Evolutionary conservation across 2,797 vertebrate genomes (phyloP).

Genomic region (Poecilia gillii): DNA sequence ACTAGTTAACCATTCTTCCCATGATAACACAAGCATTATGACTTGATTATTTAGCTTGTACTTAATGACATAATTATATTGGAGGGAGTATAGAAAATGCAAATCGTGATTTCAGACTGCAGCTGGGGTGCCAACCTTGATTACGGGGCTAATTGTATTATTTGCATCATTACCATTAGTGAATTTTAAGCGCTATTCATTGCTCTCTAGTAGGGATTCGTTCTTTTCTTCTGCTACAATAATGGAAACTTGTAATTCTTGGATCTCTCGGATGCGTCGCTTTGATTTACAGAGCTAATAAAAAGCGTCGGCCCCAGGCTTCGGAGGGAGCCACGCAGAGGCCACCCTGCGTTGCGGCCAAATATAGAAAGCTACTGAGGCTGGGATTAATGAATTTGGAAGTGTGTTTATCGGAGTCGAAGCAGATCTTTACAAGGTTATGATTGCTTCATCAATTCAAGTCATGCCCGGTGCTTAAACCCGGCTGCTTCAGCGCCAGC

Average conservation of each 20-base stretch:
- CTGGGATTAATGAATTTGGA: constrained; percentile 41
- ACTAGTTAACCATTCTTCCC: constrained; percentile 3
- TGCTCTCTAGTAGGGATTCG: constrained; percentile 18
- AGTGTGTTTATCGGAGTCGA: constrained; percentile 17
- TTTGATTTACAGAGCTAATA: constrained; percentile 64
- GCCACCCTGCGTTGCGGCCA: constrained; percentile 12
- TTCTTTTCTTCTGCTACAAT: not conserved
- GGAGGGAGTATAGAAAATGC: constrained; percentile 16
- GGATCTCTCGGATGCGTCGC: constrained; percentile 10
- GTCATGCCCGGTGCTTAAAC: constrained; percentile 16
- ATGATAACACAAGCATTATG: constrained; percentile 21
- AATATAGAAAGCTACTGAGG: constrained; percentile 9
- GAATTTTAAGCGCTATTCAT: constrained; percentile 20
- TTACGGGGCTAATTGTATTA: constrained; percentile 25
- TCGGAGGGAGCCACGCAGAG: constrained; percentile 3
- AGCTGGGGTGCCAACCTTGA: constrained; percentile 37
- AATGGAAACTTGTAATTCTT: constrained; percentile 24
- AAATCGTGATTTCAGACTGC: constrained; percentile 47
- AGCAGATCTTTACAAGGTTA: constrained; percentile 26
- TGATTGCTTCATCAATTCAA: constrained; percentile 29
- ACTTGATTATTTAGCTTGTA: constrained; percentile 41
- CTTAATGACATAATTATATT: constrained; percentile 39
- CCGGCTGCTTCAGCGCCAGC: constrained; percentile 20
- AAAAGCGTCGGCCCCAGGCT: constrained; percentile 27
- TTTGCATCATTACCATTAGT: constrained; percentile 3